Evolutionary conservation across 1,140 invertebrate species (phyloP).

Genomic region (Holcopasites calliopsidis): DNA sequence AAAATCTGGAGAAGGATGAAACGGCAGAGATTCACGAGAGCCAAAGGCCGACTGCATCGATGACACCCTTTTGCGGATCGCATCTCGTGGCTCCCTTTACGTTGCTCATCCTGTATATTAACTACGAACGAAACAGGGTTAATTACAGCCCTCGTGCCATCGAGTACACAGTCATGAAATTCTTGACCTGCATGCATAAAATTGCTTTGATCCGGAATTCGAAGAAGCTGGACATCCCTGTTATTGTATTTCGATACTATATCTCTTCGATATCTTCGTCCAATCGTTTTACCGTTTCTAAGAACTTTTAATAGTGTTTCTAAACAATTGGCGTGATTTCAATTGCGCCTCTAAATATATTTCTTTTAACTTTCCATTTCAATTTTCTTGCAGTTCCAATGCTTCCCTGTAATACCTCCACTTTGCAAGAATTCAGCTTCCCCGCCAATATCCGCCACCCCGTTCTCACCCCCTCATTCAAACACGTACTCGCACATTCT

Average conservation of each 20-base stretch:
- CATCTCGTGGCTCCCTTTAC: background rate
- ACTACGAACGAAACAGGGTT: slow-evolving; percentile 10
- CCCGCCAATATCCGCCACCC: background rate
- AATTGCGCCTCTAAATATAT: too few species aligned
- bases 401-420: background rate
- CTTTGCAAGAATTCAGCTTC: background rate
- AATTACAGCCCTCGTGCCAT: slow-evolving; percentile 23
- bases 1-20: too few species aligned
- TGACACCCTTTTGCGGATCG: background rate
- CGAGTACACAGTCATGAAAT: slow-evolving; percentile 27
- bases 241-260: background rate
- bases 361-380: background rate
- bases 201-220: slow-evolving; percentile 29
- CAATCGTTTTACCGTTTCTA: too few species aligned
- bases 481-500: background rate
- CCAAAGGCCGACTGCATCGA: background rate
- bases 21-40: background rate
- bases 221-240: slow-evolving; percentile 15
- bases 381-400: background rate
- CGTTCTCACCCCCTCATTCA: too few species aligned
- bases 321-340: too few species aligned
- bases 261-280: background rate
- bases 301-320: too few species aligned
- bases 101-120: background rate
- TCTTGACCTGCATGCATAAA: slow-evolving; percentile 36